Conservation (phyloP, 2,888 invertebrate genomes). For the Proisotoma minuta region DNA sequence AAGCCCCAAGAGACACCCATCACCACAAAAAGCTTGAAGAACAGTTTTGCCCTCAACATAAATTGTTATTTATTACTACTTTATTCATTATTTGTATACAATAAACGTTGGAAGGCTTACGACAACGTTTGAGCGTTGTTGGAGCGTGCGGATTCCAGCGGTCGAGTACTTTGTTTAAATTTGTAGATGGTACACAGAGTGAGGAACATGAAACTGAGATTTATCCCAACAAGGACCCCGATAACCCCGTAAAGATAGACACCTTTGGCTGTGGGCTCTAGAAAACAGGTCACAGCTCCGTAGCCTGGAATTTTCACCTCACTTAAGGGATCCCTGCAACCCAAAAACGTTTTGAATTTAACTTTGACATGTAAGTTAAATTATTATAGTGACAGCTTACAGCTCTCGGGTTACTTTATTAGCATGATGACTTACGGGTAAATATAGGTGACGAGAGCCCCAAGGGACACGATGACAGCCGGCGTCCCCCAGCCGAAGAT, state of each 20-base stretch:
- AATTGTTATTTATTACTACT: conserved; percentile 20
- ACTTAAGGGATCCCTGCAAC: conserved; percentile 27
- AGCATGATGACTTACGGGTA: conserved; percentile 39
- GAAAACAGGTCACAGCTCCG: conserved; percentile 32
- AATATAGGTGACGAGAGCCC: conserved; percentile 24
- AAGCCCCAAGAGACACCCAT: conserved; percentile 44
- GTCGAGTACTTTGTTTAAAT: conserved; percentile 31
- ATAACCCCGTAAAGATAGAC: conserved; percentile 41
- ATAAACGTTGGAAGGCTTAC: conserved; percentile 1
- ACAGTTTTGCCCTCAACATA: conserved; percentile 32
- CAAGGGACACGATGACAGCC: conserved; percentile 24
- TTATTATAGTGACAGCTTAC: too few relatives aligned
- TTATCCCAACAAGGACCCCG: conserved; percentile 32
- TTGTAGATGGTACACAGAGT: conserved; percentile 33
- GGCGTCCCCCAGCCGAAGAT: conserved; percentile 40
- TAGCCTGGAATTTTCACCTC: conserved; percentile 42
- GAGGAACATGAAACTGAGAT: conserved; percentile 31
- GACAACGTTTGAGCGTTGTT: conserved; percentile 14
- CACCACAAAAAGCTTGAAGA: conserved; percentile 42
- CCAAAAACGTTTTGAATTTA: too few relatives aligned
- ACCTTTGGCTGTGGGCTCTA: conserved; percentile 35
- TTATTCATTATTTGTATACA: conserved; percentile 13
- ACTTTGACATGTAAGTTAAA: too few relatives aligned
- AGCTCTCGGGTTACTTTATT: too few relatives aligned
- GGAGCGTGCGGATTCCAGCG: conserved; percentile 7